Base-by-base conservation (phyloP, 2,888 invertebrate genomes). In the Emesis russula region DNA sequence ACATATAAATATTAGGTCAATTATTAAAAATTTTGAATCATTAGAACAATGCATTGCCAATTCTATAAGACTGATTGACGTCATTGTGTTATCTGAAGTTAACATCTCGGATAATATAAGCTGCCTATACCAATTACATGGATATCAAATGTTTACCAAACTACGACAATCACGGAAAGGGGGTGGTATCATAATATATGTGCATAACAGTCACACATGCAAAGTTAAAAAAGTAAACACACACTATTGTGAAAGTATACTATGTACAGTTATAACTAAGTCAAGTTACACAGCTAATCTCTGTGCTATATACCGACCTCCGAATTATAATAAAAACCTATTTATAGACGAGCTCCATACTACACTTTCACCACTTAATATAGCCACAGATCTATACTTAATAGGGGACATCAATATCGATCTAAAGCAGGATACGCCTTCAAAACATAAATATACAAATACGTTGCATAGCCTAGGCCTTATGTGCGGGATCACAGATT, bases 1-100 rank as follows among this genome's bases (percentile, higher is more conserved):
- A 0, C 83, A 83, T 71, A n/a, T 78, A 31, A 83, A 83, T 41
- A 83, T 83, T 38, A 53, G 83, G 53, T 83, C 83, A 13, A 70
- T 83, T 5, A 83, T 77, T 31, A 82, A 82, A 76, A 82, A 82
- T 18, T 82, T 82, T 36, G 58, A n/a, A 6, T 15, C 76, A 36
- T 66, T 82, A 5, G 82, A 82, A 41, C 75, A 82, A 18, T 76
- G 82, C 44, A 70, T 82, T 15, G 2, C 33, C n/a, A 33, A 41
- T 15, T 74, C 75, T 11, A 76, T 36, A 5, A 68, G 76, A 36
- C 68, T 44, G 70, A 53, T 82, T 33, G 82, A 75, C 18, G 58
- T 58, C 18, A 58, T 58, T 71, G 36, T 80, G n/a, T 18, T 58
- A 58, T 58, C 18, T 18, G 58, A 58, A 58, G 58, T 13, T 58